These are phyloP conservation scores for Drosophila subpulchrella DNA, from an alignment of 1,140 invertebrate species.

Conservation along the genomic window DNA sequence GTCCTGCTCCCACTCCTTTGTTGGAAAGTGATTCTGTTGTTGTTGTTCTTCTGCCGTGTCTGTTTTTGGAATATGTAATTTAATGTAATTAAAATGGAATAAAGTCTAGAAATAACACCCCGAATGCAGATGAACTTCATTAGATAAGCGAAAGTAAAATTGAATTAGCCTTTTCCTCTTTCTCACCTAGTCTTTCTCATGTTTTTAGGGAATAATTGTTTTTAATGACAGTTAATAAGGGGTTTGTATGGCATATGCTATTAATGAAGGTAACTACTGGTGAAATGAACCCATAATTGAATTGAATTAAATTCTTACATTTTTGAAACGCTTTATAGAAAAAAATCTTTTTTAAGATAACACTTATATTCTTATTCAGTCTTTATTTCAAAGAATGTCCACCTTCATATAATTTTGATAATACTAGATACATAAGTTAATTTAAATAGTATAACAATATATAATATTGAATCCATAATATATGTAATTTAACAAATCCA, in stretches of 20 bases:
- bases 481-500: too few species aligned
- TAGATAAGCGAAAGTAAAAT: conserved; percentile 70
- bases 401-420: too few species aligned
- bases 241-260: not conserved
- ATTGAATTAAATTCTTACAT: too few species aligned
- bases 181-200: not conserved
- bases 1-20: conserved; percentile 18
- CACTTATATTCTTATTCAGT: too few species aligned
- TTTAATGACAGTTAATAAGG: conserved; percentile 49
- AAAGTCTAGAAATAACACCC: conserved; percentile 20
- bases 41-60: conserved; percentile 41
- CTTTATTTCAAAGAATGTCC: too few species aligned
- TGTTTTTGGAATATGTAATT: conserved; percentile 68
- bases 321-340: too few species aligned
- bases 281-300: not conserved
- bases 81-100: conserved; percentile 68
- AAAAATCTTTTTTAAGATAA: too few species aligned
- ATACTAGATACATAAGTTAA: too few species aligned
- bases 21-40: conserved; percentile 69
- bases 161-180: conserved; percentile 44
- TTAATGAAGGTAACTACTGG: not conserved
- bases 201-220: conserved; percentile 17
- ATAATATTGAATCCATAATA: too few species aligned
- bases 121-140: conserved; percentile 44
- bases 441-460: too few species aligned